Evolutionary conservation across 2,888 invertebrate species (phyloP), one percentile per base, ranked within the genome.

Genomic region (Pristionchus fissidentatus): DNA sequence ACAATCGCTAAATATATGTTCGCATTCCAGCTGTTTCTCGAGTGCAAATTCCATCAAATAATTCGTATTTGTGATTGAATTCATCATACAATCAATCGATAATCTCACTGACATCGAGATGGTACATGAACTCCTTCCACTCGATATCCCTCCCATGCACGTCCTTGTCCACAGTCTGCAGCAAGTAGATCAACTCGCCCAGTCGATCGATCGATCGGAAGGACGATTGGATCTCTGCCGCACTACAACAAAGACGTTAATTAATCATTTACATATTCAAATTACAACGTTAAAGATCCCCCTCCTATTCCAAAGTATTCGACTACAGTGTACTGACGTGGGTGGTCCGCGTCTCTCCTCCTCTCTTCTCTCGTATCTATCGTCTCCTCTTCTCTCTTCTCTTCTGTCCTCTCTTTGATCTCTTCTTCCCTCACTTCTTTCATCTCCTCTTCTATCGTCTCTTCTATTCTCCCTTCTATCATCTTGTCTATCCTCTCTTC

Each of bases 41-140:
- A n/a, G n/a, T n/a, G n/a, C n/a, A n/a, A n/a, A n/a, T n/a, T n/a
- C n/a, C n/a, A n/a, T n/a, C n/a, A n/a, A n/a, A n/a, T n/a, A n/a
- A n/a, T n/a, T n/a, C n/a, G n/a, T n/a, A n/a, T n/a, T n/a, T n/a
- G n/a, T n/a, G n/a, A n/a, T n/a, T n/a, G n/a, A n/a, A n/a, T n/a
- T n/a, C n/a, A 35, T 15, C 35, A 2, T 62, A 35, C 22, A 66
- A 57, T n/a, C 8, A 26, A 57, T 57, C 26, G 26, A 38, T 38
- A 60, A 60, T 26, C 22, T 22, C 32, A 22, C 38, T n/a, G n/a
- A 70, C 70, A 41, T 70, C 70, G 15, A 70, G 70, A 70, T 70
- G 70, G 0, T 1, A 8, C 4, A 1, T 32, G 70, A 70, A 70
- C n/a, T 41, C 38, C 2, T 41, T 13, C 10, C n/a, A 5, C 10